Percentiles rank a stretch among this genome's conserved stretches.
phyloP scores from a whole-genome alignment of 2,797 vertebrate genomes.

The Crenuchus spilurus region DNA sequence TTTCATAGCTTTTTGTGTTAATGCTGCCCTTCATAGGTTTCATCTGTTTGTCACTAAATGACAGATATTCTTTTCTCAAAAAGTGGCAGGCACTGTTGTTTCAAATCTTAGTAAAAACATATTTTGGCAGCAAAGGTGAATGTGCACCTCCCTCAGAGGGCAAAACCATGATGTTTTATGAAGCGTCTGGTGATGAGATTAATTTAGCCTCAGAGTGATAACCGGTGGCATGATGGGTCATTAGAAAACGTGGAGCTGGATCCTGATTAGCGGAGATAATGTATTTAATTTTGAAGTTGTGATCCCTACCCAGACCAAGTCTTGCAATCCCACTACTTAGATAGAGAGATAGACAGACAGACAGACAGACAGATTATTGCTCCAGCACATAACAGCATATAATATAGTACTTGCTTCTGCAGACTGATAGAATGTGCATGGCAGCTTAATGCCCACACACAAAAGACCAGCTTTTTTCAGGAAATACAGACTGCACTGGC shows the following conservation, averaged over 20 bases:
- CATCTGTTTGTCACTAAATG: conserved; percentile 9
- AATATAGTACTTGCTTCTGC: too few species aligned
- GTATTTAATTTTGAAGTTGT: neutral
- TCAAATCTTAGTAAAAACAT: conserved; percentile 11
- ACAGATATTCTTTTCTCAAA: neutral
- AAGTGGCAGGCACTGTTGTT: conserved; percentile 28
- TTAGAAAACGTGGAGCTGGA: conserved; percentile 12
- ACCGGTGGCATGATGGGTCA: conserved; percentile 4
- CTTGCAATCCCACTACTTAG: too few species aligned
- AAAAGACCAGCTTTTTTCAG: too few species aligned
- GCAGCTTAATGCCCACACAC: too few species aligned
- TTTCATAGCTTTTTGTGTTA: conserved; percentile 23
- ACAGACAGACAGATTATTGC: too few species aligned
- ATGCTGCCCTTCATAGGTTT: neutral
- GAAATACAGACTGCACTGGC: too few species aligned
- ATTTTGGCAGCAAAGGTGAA: conserved; percentile 30
- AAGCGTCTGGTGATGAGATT: conserved; percentile 18
- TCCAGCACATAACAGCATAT: too few species aligned
- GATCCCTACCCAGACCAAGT: too few species aligned
- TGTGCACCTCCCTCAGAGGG: conserved; percentile 24
- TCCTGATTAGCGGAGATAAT: neutral
- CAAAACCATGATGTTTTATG: conserved; percentile 36
- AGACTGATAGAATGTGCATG: too few species aligned
- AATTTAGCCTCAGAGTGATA: conserved; percentile 6
- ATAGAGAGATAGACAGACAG: too few species aligned